Percentiles rank a stretch among this genome's conserved stretches.
These are phyloP conservation scores for Yponomeuta plumbellus DNA, from an alignment of 2,888 invertebrate species.

Conservation along the genomic window DNA sequence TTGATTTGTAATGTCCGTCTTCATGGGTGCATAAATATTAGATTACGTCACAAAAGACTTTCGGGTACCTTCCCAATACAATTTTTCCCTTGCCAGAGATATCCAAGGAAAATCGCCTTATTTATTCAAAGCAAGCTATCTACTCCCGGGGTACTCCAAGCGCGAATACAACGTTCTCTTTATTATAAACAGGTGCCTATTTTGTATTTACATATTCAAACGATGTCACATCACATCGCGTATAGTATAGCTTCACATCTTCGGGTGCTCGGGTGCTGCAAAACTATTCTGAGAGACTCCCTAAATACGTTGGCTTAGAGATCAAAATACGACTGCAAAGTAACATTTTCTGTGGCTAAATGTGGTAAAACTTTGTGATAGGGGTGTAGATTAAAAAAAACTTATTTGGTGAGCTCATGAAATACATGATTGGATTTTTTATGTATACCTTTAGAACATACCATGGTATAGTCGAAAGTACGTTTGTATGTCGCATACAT, in stretches of 20 bases:
- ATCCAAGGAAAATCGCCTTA: conserved; percentile 2
- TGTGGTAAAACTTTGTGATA: neutral
- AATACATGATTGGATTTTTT: neutral
- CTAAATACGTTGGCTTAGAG: neutral
- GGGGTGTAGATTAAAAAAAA: neutral
- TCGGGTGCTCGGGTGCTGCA: neutral
- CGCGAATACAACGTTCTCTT: conserved; percentile 12
- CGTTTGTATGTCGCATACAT: no score
- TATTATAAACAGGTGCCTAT: neutral
- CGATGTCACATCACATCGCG: conserved; percentile 1
- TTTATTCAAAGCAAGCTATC: conserved; percentile 16
- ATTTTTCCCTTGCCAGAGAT: conserved; percentile 7
- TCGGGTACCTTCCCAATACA: conserved; percentile 13
- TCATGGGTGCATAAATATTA: neutral
- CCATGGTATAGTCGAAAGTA: no score
- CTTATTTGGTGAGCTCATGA: neutral
- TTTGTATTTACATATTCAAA: conserved; percentile 5
- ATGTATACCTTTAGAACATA: neutral
- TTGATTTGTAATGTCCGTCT: neutral
- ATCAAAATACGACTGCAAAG: neutral
- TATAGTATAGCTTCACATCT: neutral
- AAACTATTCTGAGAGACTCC: neutral
- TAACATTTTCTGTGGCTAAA: neutral
- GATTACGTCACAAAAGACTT: conserved; percentile 16
- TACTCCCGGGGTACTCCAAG: conserved; percentile 6